These are phyloP conservation scores for Acleris laterana DNA, from an alignment of 2,888 invertebrate species.

Conservation along the genomic window DNA sequence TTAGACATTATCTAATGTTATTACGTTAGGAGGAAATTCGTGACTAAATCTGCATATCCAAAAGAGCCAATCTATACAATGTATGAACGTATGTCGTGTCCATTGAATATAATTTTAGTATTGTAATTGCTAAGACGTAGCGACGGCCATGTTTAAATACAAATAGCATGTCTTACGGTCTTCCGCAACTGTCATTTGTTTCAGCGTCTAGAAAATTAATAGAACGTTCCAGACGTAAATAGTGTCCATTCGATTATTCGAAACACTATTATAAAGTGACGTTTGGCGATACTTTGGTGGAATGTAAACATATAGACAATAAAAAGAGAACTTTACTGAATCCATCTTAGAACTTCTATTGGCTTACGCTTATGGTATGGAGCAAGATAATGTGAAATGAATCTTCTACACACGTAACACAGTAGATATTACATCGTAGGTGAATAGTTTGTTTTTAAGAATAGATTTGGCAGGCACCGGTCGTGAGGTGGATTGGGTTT, in stretches of 20 bases:
- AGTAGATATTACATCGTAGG: conserved; percentile 36
- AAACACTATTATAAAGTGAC: conserved; percentile 53
- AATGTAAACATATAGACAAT: conserved; percentile 29
- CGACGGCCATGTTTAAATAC: too few species aligned
- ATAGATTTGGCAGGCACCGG: conserved; percentile 71
- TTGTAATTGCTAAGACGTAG: too few species aligned
- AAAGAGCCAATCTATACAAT: too few species aligned
- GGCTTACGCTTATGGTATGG: not conserved
- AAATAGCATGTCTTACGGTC: not conserved
- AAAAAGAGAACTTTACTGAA: conserved; percentile 22
- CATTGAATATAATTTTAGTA: too few species aligned
- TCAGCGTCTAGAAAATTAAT: conserved; percentile 19
- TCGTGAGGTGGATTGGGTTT: conserved; percentile 60
- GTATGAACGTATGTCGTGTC: too few species aligned
- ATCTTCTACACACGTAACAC: not conserved
- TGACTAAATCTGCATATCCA: too few species aligned
- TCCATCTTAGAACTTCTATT: conserved; percentile 2
- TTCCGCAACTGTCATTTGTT: conserved; percentile 24
- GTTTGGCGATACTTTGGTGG: conserved; percentile 46
- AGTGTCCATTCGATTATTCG: conserved; percentile 46
- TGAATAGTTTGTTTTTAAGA: conserved; percentile 56
- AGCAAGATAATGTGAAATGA: not conserved
- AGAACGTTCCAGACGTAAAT: conserved; percentile 48
- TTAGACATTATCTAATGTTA: too few species aligned
- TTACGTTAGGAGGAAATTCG: too few species aligned